Base-by-base conservation (phyloP, 2,888 invertebrate genomes). In the Lasioglossum pauxillum region DNA sequence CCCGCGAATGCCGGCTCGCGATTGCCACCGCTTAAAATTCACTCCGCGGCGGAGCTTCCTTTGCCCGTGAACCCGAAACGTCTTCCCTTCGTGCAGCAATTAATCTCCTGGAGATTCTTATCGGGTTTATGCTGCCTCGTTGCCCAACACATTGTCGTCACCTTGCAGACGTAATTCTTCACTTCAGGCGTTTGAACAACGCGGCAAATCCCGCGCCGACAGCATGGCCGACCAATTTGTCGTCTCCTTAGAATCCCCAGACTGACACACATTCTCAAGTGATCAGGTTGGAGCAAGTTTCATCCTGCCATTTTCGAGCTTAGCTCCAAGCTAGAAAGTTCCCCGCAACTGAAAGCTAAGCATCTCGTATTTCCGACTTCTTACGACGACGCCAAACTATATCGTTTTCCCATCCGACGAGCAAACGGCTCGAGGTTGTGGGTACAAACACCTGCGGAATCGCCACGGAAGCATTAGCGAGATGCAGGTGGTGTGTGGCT, bases 21-120 rank as follows among this genome's bases (percentile, higher is more conserved):
- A 84, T 84, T 44, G 71, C 7, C 35, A 67, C n/a, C 44, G 35
- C 27, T 88, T 85, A 72, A 80, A 82, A 86, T 86, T 86, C 84
- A 76, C 69, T 35, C 69, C 27, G 44, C 78, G 82, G 27, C 2
- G 23, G 31, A 27, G 53, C 53, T 82, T 84, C 80, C 73, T 80
- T 71, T 76, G 80, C 73, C 78, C 78, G 79, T 84, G 84, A 88
- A 88, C 83, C 76, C 69, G 27, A 71, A 5, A 73, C 16, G 44
- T 64, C 67, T 75, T 53, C 53, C 44, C 27, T 41, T 69, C 46
- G 19, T 12, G 38, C 69, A 14, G 57, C 72, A 57, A 85, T 80
- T 79, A 85, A 73, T 74, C 72, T 75, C n/a, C 27, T 35, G 14
- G 7, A 14, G 38, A 73, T 57, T 44, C 57, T 64, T 57, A 38